Evolutionary conservation across 2,113 vertebrate genomes (phyloP), one percentile per base, ranked within the genome.

Genomic region (Daubentonia madagascariensis): DNA sequence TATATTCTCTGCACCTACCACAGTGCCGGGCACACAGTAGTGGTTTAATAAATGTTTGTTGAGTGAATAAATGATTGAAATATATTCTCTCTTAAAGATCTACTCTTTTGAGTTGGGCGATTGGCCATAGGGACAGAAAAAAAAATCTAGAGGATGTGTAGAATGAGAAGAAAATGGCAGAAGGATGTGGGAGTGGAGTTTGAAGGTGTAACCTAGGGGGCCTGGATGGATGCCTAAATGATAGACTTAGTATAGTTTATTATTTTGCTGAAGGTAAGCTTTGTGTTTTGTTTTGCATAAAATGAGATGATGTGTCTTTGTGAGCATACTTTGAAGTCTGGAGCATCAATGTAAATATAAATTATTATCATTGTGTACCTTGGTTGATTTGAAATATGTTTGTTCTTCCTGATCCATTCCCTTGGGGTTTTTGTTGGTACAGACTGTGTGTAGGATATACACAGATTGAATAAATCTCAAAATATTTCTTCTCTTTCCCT

Each of bases 271-370:
- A 94, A 94, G 70, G 57, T 40, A 86, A 95, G 80, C 23, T 79
- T 94, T 92, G 23, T 94, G 68, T 86, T 94, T 94, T 5, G n/a
- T 93, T 91, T 92, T 78, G 73, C 91, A 89, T 90, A 89, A 96
- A 96, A 86, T 84, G 45, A 96, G 43, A 95, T 59, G 40, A 81
- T 93, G 6, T 68, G 22, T 78, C 52, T 96, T 95, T 93, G 68
- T 94, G 48, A 94, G 13, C 32, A 78, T 94, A 76, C 72, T 93
- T 91, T 95, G n/a, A 87, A 94, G 17, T 96, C 94, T 90, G 14
- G 35, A 85, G 68, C 92, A 35, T 96, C 75, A 78, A 3, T 72
- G 17, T 78, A 52, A 87, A 95, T 67, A 92, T 75, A 10, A 97
- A 86, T 94, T 80, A 73, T 83, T 57, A 61, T 95, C 79, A 80